Evolutionary conservation across 37 sponge, comb jelly and placozoan genomes (phyloP).

Genomic region (Eunapius fragilis): DNA sequence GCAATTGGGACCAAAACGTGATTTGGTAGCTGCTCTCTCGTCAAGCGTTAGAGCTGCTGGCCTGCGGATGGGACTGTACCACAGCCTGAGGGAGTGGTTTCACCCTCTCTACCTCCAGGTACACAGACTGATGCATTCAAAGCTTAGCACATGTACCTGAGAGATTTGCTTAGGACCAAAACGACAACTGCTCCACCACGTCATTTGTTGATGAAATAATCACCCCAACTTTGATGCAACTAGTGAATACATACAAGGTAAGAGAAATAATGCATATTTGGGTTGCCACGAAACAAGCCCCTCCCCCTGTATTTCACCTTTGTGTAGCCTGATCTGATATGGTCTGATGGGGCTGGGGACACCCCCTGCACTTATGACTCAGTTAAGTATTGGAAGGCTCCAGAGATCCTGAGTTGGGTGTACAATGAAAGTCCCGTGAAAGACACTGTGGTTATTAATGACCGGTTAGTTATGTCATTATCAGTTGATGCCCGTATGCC

Average conservation of each 20-base stretch:
- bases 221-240: constrained; percentile 69
- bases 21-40: constrained; percentile 71
- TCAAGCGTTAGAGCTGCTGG: constrained; percentile 64
- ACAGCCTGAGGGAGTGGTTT: constrained; percentile 87
- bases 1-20: constrained; percentile 70
- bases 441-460: constrained; percentile 59
- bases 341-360: constrained; percentile 81
- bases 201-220: constrained; percentile 64
- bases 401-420: constrained; percentile 72
- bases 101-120: constrained; percentile 71
- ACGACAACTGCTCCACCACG: constrained; percentile 64
- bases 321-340: constrained; percentile 70
- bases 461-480: constrained; percentile 20
- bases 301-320: neutral
- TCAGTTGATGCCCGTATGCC: neutral
- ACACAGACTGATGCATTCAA: neutral
- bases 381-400: constrained; percentile 77
- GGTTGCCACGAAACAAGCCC: neutral
- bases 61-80: constrained; percentile 78
- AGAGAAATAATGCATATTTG: too few relatives aligned
- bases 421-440: constrained; percentile 82
- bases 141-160: neutral
- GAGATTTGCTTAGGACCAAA: constrained; percentile 29
- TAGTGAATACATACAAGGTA: constrained; percentile 64
- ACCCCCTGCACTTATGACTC: constrained; percentile 62